Evolutionary conservation across 2,113 vertebrate genomes (phyloP).

Genomic region (Bettongia penicillata): DNA sequence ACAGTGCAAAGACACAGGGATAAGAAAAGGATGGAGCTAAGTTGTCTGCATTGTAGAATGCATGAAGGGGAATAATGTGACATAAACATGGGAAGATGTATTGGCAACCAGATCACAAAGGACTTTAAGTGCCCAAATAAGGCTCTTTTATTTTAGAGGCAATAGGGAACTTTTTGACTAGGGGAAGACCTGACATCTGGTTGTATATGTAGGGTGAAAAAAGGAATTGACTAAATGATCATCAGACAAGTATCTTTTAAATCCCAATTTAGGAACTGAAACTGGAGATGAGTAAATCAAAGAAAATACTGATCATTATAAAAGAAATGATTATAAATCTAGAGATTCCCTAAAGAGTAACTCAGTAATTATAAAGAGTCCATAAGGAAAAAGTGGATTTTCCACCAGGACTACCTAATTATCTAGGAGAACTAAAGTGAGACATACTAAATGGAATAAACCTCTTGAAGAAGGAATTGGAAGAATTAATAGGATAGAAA

Average conservation of each 20-base stretch:
- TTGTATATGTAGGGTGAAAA: background rate
- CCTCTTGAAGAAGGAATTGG: background rate
- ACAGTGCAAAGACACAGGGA: background rate
- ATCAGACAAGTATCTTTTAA: background rate
- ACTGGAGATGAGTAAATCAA: background rate
- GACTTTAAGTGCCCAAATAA: background rate
- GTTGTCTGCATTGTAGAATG: background rate
- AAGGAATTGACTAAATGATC: background rate
- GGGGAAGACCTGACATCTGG: background rate
- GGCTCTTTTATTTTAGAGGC: background rate
- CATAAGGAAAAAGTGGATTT: background rate
- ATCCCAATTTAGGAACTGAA: background rate
- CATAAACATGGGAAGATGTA: background rate
- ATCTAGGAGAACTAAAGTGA: background rate
- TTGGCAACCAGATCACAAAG: background rate
- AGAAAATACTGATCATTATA: background rate
- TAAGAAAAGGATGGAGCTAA: background rate
- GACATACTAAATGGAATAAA: background rate
- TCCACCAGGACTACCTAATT: background rate
- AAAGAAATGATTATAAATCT: background rate
- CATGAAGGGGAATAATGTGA: background rate
- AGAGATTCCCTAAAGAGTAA: background rate
- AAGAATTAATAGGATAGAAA: background rate
- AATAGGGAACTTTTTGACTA: background rate
- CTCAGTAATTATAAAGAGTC: background rate